These are phyloP conservation scores for Noctuana brunneofusca DNA, from an alignment of 2,888 invertebrate genomes.

Conservation along the genomic window DNA sequence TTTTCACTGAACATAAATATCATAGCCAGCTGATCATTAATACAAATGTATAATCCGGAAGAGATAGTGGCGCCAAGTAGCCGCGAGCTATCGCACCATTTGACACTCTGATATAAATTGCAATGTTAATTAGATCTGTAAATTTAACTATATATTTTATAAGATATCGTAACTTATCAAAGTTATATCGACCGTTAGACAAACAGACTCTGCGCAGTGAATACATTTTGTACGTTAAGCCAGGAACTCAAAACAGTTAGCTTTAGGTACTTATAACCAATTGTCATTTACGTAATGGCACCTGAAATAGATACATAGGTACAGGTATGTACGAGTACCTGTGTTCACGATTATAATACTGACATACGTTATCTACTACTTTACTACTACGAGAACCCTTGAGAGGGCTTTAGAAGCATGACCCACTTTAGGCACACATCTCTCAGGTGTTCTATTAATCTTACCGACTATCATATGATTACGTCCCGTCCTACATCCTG, in stretches of 20 bases:
- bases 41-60: not conserved
- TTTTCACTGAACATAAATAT: not conserved
- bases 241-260: too few relatives aligned
- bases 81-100: not conserved
- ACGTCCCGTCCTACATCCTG: constrained; percentile 16
- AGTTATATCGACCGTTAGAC: not conserved
- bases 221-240: too few relatives aligned
- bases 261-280: not conserved
- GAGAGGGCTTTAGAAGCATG: not conserved
- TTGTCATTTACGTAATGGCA: not conserved
- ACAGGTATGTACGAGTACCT: too few relatives aligned
- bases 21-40: not conserved
- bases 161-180: not conserved
- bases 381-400: constrained; percentile 1
- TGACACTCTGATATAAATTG: not conserved
- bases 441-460: constrained; percentile 20
- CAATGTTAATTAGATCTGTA: not conserved
- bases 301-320: not conserved
- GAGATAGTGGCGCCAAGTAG: not conserved
- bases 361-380: not conserved
- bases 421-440: not conserved
- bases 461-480: constrained; percentile 7
- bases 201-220: not conserved
- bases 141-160: not conserved
- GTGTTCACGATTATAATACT: not conserved